Conservation (phyloP, 2,797 vertebrate species). For the Vultur gryphus region DNA sequence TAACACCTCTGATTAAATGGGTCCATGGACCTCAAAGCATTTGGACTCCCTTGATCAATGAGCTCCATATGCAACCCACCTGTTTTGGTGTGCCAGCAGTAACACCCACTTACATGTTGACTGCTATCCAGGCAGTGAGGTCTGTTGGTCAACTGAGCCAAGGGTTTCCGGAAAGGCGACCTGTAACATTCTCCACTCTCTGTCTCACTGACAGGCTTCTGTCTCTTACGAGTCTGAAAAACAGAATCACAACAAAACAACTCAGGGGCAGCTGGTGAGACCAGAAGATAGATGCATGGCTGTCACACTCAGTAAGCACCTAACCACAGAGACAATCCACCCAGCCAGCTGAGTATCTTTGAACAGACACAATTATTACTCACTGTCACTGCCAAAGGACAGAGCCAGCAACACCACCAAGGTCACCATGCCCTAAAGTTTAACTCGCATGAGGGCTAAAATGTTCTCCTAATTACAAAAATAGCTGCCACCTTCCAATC, state of each 20-base stretch:
- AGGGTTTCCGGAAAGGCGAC: slow-evolving; percentile 85
- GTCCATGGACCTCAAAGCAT: background rate
- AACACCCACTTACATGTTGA: slow-evolving; percentile 82
- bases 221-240: slow-evolving; percentile 78
- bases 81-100: background rate
- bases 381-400: background rate
- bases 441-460: background rate
- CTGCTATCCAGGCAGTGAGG: slow-evolving; percentile 80
- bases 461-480: background rate
- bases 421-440: background rate
- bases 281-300: background rate
- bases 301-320: background rate
- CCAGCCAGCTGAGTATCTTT: background rate
- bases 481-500: background rate
- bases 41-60: background rate
- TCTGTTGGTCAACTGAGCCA: slow-evolving; percentile 78
- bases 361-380: background rate
- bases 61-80: background rate
- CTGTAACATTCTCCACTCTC: slow-evolving; percentile 70
- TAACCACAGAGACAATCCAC: background rate
- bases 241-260: background rate
- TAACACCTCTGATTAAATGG: background rate
- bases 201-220: slow-evolving; percentile 50
- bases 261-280: background rate
- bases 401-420: background rate